Conservation (phyloP, 2,888 invertebrate genomes). For the Mystacides longicornis region DNA sequence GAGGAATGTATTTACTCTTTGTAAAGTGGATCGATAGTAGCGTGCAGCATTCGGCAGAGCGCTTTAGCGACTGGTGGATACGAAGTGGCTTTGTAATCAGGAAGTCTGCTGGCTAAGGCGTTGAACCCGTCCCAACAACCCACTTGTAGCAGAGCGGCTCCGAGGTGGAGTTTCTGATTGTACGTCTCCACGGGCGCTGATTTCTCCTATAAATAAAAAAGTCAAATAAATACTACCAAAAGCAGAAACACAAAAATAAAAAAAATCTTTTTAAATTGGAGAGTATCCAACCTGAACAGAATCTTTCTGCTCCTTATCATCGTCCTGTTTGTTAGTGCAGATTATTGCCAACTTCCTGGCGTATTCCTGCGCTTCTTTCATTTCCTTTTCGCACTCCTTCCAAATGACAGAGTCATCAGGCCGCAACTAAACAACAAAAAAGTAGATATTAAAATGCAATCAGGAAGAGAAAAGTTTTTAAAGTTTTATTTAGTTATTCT, state of each 20-base stretch:
- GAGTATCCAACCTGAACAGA: constrained; percentile 54
- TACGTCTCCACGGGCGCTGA: constrained; percentile 27
- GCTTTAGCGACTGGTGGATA: constrained; percentile 72
- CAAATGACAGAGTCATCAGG: constrained; percentile 79
- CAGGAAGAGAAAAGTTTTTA: too few species aligned
- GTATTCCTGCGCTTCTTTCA: constrained; percentile 78
- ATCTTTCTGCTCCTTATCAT: constrained; percentile 65
- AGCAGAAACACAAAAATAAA: neutral
- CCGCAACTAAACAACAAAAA: constrained; percentile 50
- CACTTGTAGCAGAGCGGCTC: constrained; percentile 78
- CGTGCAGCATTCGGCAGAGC: constrained; percentile 72
- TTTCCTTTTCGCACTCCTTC: constrained; percentile 73
- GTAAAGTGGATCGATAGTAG: constrained; percentile 82
- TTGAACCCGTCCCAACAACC: constrained; percentile 89
- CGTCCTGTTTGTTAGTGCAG: constrained; percentile 71
- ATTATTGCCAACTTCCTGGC: constrained; percentile 80
- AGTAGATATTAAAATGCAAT: too few species aligned
- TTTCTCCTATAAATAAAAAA: constrained; percentile 12
- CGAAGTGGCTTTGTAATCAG: constrained; percentile 70
- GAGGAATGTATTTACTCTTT: constrained; percentile 49
- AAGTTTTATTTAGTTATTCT: too few species aligned
- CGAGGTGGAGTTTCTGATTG: constrained; percentile 92
- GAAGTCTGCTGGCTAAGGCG: constrained; percentile 71
- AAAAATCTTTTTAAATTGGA: too few species aligned
- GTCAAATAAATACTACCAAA: neutral